Evolutionary conservation across 2,797 vertebrate genomes (phyloP).

Genomic region (Hoplostethus mediterraneus): DNA sequence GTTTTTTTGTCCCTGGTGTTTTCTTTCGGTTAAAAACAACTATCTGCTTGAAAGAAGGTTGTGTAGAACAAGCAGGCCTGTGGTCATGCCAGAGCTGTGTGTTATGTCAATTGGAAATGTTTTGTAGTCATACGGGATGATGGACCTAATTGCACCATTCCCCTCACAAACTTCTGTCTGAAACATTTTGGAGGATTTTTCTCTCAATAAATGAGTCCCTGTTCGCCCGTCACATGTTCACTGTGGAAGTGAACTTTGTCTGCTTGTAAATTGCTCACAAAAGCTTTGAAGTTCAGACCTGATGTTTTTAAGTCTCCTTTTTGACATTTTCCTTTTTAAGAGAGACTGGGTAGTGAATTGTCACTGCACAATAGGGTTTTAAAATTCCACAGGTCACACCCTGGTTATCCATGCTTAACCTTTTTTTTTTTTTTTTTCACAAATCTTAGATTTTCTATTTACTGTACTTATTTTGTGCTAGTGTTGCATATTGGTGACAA

Average conservation of each 20-base stretch:
- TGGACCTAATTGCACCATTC: slow-evolving; percentile 40
- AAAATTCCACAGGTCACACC: slow-evolving; percentile 44
- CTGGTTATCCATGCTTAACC: slow-evolving; percentile 8
- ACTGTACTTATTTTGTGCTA: slow-evolving; percentile 38
- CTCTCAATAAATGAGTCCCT: slow-evolving; percentile 3
- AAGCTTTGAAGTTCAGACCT: slow-evolving; percentile 52
- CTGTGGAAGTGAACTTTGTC: slow-evolving; percentile 5
- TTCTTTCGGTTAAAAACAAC: slow-evolving; percentile 26
- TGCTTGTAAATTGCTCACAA: slow-evolving; percentile 51
- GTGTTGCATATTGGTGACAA: slow-evolving; percentile 39
- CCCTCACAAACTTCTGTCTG: slow-evolving; percentile 23
- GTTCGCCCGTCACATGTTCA: slow-evolving; percentile 21
- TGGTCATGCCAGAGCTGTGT: slow-evolving; percentile 23
- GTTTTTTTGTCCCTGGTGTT: slow-evolving; percentile 22
- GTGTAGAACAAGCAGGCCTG: background rate
- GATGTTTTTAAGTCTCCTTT: slow-evolving; percentile 42
- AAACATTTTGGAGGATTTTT: too few relatives aligned
- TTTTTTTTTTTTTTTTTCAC: slow-evolving; percentile 33
- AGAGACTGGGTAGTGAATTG: slow-evolving; percentile 8
- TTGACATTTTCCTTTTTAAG: slow-evolving; percentile 24
- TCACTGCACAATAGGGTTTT: slow-evolving; percentile 59
- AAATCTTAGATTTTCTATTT: slow-evolving; percentile 37
- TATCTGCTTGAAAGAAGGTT: slow-evolving; percentile 13
- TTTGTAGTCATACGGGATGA: slow-evolving; percentile 30
- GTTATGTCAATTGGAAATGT: slow-evolving; percentile 45